phyloP scores from a whole-genome alignment of 2,113 vertebrate species.

The Spheniscus mendiculus region DNA sequence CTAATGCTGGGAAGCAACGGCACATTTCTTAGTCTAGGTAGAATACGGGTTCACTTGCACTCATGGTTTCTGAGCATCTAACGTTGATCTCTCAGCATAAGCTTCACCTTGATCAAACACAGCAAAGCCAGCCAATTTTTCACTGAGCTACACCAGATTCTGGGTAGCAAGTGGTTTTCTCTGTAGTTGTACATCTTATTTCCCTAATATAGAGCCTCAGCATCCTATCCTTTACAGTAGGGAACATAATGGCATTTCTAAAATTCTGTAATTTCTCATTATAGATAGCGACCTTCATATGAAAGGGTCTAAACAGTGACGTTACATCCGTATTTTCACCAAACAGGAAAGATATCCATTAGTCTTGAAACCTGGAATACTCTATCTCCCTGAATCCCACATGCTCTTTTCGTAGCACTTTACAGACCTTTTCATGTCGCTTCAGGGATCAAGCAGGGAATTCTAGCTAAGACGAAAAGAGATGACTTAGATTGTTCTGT shows the following conservation, averaged over 20 bases:
- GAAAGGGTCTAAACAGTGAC: background rate
- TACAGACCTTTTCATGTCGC: background rate
- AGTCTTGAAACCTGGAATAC: background rate
- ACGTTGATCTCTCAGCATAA: background rate
- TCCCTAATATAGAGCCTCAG: background rate
- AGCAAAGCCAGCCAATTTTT: background rate
- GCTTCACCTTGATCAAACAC: background rate
- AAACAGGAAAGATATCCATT: background rate
- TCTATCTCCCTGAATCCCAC: background rate
- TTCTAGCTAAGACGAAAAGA: background rate
- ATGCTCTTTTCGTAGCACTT: background rate
- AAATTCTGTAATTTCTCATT: background rate
- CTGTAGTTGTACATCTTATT: background rate
- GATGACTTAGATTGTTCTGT: background rate
- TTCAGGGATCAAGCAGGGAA: background rate
- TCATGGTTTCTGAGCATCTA: background rate
- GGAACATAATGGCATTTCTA: background rate
- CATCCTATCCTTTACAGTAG: background rate
- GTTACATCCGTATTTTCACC: background rate
- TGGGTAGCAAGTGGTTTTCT: background rate
- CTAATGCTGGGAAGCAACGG: background rate
- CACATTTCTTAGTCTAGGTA: too few relatives aligned
- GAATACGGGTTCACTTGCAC: background rate
- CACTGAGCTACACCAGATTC: background rate
- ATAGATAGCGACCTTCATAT: background rate